phyloP scores from a whole-genome alignment of 2,113 vertebrate species.

The Podilymbus podiceps region DNA sequence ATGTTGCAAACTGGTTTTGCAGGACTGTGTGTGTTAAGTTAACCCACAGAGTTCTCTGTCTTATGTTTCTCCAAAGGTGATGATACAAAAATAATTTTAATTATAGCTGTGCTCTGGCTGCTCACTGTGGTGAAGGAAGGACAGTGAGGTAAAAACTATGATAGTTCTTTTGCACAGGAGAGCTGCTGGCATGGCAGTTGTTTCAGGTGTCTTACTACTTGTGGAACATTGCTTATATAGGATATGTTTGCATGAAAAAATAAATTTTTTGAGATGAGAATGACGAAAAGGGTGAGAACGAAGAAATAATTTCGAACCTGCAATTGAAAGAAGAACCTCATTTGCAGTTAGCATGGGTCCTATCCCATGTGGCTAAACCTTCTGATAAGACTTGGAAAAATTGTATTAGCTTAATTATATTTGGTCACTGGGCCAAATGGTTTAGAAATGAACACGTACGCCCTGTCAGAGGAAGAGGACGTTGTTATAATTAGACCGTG shows the following conservation, averaged over 20 bases:
- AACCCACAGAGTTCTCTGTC: neutral
- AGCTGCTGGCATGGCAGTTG: neutral
- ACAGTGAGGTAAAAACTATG: neutral
- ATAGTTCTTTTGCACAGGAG: neutral
- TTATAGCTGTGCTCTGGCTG: neutral
- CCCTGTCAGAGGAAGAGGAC: constrained; percentile 47
- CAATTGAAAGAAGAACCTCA: neutral
- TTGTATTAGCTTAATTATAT: constrained; percentile 41
- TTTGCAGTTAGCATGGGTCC: neutral
- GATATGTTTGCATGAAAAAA: neutral
- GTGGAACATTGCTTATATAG: neutral
- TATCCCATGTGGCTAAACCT: neutral
- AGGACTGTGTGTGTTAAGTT: neutral
- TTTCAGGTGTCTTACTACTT: neutral
- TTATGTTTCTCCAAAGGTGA: neutral
- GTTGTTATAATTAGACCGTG: constrained; percentile 51
- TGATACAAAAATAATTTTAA: neutral
- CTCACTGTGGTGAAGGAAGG: neutral
- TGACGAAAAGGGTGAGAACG: neutral
- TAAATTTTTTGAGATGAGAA: neutral
- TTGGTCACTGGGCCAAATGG: constrained; percentile 54
- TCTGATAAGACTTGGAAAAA: constrained; percentile 58
- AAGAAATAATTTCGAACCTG: neutral
- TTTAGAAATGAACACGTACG: constrained; percentile 42
- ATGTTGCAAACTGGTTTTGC: neutral